A percentile compares a stretch with the other conserved stretches of the same genome.
Evolutionary conservation across 2,797 vertebrate genomes (phyloP).

Genomic region (Petrocephalus schoutedeni): DNA sequence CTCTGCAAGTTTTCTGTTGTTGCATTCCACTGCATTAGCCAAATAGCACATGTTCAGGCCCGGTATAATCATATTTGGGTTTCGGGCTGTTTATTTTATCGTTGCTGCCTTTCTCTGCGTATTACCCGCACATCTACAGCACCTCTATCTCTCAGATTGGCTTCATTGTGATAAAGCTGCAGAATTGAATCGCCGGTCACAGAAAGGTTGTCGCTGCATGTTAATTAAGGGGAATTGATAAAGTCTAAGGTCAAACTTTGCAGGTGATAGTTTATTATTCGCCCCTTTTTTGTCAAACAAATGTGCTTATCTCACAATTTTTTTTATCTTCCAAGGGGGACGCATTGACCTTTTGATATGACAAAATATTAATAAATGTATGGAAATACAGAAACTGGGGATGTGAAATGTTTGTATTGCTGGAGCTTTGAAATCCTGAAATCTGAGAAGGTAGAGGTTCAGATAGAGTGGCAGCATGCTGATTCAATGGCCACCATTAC

Average conservation of each 20-base stretch:
- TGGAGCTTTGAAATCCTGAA: not conserved
- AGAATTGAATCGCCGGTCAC: slow-evolving; percentile 3
- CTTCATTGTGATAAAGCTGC: slow-evolving; percentile 14
- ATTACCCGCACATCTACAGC: not conserved
- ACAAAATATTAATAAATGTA: slow-evolving; percentile 13
- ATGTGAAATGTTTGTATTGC: not conserved
- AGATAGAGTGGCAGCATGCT: not conserved
- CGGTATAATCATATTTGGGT: slow-evolving; percentile 1
- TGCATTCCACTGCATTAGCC: not conserved
- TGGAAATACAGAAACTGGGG: not conserved
- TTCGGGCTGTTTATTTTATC: not conserved
- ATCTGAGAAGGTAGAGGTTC: not conserved
- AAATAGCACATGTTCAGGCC: not conserved
- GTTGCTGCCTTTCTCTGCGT: not conserved
- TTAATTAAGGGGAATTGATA: slow-evolving; percentile 19
- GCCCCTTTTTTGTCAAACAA: slow-evolving; percentile 6
- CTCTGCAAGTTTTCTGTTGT: not conserved
- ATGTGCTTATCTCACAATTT: not conserved
- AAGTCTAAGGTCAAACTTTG: slow-evolving; percentile 23
- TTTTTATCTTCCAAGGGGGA: slow-evolving; percentile 1
- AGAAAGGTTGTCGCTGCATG: slow-evolving; percentile 15
- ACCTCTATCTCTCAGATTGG: not conserved
- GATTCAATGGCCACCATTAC: not conserved
- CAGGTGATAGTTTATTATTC: slow-evolving; percentile 1
- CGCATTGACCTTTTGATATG: not conserved